phyloP scores from a whole-genome alignment of 1,140 invertebrate genomes.

The Tetraneura akinire region DNA sequence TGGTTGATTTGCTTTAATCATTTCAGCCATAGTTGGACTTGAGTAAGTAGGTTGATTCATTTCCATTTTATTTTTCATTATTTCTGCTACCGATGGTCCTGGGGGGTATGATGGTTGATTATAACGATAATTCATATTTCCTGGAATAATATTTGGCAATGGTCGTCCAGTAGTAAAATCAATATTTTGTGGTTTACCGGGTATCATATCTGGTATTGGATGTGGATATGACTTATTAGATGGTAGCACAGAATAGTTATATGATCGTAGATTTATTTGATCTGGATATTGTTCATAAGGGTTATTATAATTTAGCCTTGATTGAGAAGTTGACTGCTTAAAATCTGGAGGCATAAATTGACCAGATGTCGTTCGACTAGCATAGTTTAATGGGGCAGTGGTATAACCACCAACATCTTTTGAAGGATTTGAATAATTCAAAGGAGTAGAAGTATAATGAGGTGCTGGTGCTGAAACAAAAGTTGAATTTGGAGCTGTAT shows the following conservation, averaged over 20 bases:
- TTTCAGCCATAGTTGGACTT: constrained; percentile 26
- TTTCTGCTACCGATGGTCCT: constrained; percentile 30
- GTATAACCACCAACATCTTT: constrained; percentile 41
- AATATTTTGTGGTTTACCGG: constrained; percentile 34
- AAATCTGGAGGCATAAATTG: constrained; percentile 41
- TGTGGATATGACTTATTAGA: constrained; percentile 29
- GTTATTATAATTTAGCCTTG: constrained; percentile 38
- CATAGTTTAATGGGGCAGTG: constrained; percentile 36
- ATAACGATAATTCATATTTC: constrained; percentile 12
- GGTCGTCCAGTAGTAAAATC: constrained; percentile 43
- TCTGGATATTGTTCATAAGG: constrained; percentile 46
- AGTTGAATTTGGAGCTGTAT: constrained; percentile 14
- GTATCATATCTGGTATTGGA: constrained; percentile 42
- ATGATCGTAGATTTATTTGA: constrained; percentile 43
- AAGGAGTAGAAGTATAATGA: constrained; percentile 39
- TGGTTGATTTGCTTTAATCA: constrained; percentile 35
- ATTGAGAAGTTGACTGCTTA: constrained; percentile 29
- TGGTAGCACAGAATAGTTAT: constrained; percentile 35
- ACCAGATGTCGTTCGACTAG: constrained; percentile 16
- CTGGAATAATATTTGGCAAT: constrained; percentile 24
- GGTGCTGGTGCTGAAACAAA: constrained; percentile 43
- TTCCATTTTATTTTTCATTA: constrained; percentile 43
- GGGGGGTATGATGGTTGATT: constrained; percentile 32
- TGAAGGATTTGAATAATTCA: constrained; percentile 40
- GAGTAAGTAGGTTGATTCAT: constrained; percentile 37